Percentiles rank a stretch among this genome's conserved stretches.
Conservation (phyloP, 2,797 vertebrate genomes). For the Sebastes wilsoni region DNA sequence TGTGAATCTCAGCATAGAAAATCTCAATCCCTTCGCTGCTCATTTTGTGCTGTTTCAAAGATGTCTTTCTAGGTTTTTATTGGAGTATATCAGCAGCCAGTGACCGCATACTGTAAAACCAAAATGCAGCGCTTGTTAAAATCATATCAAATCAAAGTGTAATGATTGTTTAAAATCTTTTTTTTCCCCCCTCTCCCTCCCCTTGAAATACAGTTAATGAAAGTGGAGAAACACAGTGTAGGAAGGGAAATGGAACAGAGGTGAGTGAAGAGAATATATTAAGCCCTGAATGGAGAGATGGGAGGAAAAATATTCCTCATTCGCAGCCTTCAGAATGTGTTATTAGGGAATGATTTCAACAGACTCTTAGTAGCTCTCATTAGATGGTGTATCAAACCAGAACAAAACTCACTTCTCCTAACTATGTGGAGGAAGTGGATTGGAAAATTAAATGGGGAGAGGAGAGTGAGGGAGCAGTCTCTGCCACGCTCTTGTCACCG, state of each 20-base stretch:
- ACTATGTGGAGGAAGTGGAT: slow-evolving; percentile 88
- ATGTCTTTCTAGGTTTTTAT: slow-evolving; percentile 1
- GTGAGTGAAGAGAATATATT: slow-evolving; percentile 77
- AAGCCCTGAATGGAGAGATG: slow-evolving; percentile 74
- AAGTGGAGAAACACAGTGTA: slow-evolving; percentile 58
- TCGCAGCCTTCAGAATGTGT: slow-evolving; percentile 82
- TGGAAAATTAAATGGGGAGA: slow-evolving; percentile 89
- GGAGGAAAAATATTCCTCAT: slow-evolving; percentile 76
- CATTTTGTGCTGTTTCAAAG: slow-evolving; percentile 22
- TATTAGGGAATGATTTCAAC: slow-evolving; percentile 89
- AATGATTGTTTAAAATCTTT: slow-evolving; percentile 47
- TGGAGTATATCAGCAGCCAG: background rate
- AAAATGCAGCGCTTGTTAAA: slow-evolving; percentile 53
- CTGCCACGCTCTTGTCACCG: slow-evolving; percentile 79
- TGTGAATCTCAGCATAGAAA: slow-evolving; percentile 19
- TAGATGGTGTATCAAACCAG: slow-evolving; percentile 90
- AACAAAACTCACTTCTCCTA: slow-evolving; percentile 89
- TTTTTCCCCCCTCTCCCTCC: background rate
- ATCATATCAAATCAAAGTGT: slow-evolving; percentile 55
- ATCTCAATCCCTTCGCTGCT: slow-evolving; percentile 1
- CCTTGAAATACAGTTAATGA: slow-evolving; percentile 63
- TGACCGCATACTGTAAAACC: slow-evolving; percentile 24
- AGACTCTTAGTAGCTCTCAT: slow-evolving; percentile 89
- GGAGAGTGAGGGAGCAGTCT: slow-evolving; percentile 82
- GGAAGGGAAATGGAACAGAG: slow-evolving; percentile 65